Conservation (phyloP, 1,140 invertebrate genomes). For the Adoxophyes honmai region DNA sequence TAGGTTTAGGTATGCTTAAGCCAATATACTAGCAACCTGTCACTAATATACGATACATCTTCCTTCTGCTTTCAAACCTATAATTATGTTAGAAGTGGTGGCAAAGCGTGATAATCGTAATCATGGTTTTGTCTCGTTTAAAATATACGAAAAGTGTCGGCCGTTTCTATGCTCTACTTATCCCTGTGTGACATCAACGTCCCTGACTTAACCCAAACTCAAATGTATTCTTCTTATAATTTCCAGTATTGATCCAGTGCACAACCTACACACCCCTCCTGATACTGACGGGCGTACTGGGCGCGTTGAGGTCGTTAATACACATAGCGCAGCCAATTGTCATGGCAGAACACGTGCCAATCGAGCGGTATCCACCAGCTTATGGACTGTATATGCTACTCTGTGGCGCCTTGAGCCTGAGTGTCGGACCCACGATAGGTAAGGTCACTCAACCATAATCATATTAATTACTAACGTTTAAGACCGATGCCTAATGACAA, state of each 20-base stretch:
- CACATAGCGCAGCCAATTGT: conserved; percentile 79
- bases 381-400: conserved; percentile 81
- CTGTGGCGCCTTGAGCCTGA: conserved; percentile 59
- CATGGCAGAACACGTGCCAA: conserved; percentile 79
- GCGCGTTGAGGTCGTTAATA: conserved; percentile 77
- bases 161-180: too few species aligned
- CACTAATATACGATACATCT: too few species aligned
- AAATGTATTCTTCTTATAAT: not conserved
- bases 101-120: too few species aligned
- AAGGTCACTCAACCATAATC: conserved; percentile 22
- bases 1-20: too few species aligned
- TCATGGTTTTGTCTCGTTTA: too few species aligned
- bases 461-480: not conserved
- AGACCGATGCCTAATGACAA: not conserved
- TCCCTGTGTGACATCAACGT: too few species aligned
- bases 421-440: conserved; percentile 68
- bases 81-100: too few species aligned
- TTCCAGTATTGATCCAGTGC: conserved; percentile 66
- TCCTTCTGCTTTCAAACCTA: too few species aligned
- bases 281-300: conserved; percentile 75
- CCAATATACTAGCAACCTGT: too few species aligned
- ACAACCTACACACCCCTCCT: conserved; percentile 60
- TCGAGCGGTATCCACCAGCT: conserved; percentile 81
- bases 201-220: too few species aligned
- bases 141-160: too few species aligned